phyloP scores from a whole-genome alignment of 2,113 vertebrate genomes.

The Pachycephala philippinensis region DNA sequence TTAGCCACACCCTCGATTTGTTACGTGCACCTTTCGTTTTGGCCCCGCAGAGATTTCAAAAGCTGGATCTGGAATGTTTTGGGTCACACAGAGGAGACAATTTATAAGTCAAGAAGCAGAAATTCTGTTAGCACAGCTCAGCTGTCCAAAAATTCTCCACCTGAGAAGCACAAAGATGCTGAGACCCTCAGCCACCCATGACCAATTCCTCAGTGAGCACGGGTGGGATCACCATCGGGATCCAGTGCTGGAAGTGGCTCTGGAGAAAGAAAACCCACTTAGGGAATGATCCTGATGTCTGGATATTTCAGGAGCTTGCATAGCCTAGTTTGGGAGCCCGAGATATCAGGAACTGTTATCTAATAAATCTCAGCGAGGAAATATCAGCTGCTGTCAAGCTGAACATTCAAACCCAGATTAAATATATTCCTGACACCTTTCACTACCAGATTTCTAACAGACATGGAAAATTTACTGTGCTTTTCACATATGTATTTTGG shows the following conservation, averaged over 20 bases:
- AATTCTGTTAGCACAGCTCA: not conserved
- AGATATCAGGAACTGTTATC: not conserved
- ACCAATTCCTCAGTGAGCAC: not conserved
- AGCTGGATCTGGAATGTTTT: not conserved
- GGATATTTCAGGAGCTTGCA: not conserved
- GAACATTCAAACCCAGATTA: not conserved
- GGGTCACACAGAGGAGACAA: not conserved
- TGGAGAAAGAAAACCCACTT: not conserved
- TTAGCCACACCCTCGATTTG: fast-evolving
- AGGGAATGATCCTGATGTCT: not conserved
- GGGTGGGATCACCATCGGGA: not conserved
- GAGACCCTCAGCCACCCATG: not conserved
- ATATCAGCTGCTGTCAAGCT: not conserved
- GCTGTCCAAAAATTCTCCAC: not conserved
- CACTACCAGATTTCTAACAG: not conserved
- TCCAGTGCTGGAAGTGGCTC: not conserved
- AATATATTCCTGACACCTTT: conserved; percentile 12
- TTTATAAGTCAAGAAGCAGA: not conserved
- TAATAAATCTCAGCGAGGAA: not conserved
- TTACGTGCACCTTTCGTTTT: fast-evolving
- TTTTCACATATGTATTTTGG: not conserved
- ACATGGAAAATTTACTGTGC: not conserved
- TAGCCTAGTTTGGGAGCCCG: not conserved
- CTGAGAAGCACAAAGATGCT: not conserved
- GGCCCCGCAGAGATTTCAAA: not conserved